These are phyloP conservation scores for Oncorhynchus gorbuscha DNA, from an alignment of 2,113 vertebrate species.

Conservation along the genomic window DNA sequence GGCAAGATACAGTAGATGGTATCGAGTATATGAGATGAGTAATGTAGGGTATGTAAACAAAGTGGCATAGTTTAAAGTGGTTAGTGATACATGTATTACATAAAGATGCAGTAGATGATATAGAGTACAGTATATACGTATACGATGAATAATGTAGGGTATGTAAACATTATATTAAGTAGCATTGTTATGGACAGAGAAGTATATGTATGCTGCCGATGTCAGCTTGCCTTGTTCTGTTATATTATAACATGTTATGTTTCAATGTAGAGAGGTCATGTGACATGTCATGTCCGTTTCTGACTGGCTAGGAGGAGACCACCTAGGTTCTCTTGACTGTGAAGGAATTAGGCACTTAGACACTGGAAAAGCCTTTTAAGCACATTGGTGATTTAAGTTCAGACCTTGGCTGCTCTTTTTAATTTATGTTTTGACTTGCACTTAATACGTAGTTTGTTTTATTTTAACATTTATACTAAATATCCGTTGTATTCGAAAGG, in stretches of 20 bases:
- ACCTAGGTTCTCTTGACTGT: neutral
- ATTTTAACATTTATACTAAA: neutral
- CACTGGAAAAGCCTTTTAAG: neutral
- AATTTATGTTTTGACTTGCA: neutral
- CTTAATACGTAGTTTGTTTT: neutral
- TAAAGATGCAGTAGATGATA: too few species aligned
- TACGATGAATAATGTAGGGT: too few species aligned
- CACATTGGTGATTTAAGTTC: neutral
- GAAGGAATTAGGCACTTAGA: neutral
- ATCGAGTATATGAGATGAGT: too few species aligned
- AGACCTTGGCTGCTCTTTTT: neutral
- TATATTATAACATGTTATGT: neutral
- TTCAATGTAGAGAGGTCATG: too few species aligned
- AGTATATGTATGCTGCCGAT: neutral
- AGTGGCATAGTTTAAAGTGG: too few species aligned
- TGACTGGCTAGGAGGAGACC: neutral
- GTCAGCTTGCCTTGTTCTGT: conserved; percentile 13
- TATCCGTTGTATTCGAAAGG: neutral
- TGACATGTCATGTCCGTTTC: neutral
- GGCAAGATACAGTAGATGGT: too few species aligned
- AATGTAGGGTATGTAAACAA: too few species aligned
- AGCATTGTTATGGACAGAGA: conserved; percentile 27
- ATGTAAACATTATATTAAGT: too few species aligned
- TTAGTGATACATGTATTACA: too few species aligned
- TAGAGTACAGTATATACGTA: too few species aligned